Base-by-base conservation (phyloP, 2,888 invertebrate genomes). In the Nomada ruficornis region DNA sequence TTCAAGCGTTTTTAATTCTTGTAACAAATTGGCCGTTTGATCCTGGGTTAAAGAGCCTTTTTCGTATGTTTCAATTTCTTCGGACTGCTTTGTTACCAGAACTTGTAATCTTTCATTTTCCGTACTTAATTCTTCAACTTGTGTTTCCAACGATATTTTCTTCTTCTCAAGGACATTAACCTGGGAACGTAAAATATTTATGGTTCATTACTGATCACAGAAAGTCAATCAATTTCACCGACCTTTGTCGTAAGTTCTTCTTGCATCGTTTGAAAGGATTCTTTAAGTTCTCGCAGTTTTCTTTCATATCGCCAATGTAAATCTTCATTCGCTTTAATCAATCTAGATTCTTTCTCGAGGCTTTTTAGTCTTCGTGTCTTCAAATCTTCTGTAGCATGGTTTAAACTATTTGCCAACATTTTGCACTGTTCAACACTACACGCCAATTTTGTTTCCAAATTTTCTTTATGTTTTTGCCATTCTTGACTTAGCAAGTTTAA, bases 11-110 rank as follows among this genome's bases (percentile, higher is more conserved):
- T 95, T 95, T 91, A 97, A 91, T 92, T 97, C 96, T 77, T 95
- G 95, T 68, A 97, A 94, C 5, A 97, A 94, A 70, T 95, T 95
- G 0, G 96, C 95, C 0, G 96, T 95, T 93, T 97, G 96, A 84
- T 96, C 96, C 86, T 95, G 95, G 0, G 96, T 96, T 59, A 96
- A 90, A 29, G 95, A 95, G 0, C 95, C 95, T 89, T 95, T 95
- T 88, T 95, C 95, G 84, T 88, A 89, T 23, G 78, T 70, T 68
- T 87, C 82, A 2, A 93, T 65, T 73, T 92, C 89, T 67, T 93
- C 89, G 10, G 82, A 65, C 77, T 92, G 92, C 70, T 89, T 89
- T 55, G 75, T 86, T 63, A 89, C 77, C 26, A 90, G 86, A 64
- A 84, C 82, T 36, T 87, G 88, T 11, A 94, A 79, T 82, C 82